phyloP scores from a whole-genome alignment of 2,113 vertebrate species.

The Colossoma macropomum region DNA sequence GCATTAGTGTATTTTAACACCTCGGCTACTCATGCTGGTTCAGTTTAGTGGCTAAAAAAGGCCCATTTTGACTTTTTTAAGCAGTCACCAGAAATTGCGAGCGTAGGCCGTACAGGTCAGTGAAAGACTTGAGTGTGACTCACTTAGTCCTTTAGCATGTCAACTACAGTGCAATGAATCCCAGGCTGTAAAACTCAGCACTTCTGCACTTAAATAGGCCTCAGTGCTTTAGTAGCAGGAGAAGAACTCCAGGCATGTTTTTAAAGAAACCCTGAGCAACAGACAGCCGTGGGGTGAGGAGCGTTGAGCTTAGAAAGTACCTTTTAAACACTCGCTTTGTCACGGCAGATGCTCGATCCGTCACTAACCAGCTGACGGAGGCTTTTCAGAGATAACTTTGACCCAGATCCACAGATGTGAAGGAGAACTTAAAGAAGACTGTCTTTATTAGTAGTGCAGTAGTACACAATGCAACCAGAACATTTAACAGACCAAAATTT shows the following conservation, averaged over 20 bases:
- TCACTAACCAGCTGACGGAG: constrained; percentile 33
- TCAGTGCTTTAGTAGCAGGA: constrained; percentile 35
- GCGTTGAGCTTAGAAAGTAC: constrained; percentile 44
- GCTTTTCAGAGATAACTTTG: constrained; percentile 11
- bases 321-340: constrained; percentile 50
- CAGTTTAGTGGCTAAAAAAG: too few species aligned
- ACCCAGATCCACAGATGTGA: constrained; percentile 19
- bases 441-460: background rate
- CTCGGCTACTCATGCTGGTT: too few species aligned
- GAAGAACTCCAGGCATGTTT: constrained; percentile 54
- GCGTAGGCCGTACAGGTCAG: background rate
- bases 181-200: constrained; percentile 43
- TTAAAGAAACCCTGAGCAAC: constrained; percentile 56
- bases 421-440: background rate
- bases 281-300: constrained; percentile 39
- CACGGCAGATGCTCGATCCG: constrained; percentile 25
- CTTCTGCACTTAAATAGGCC: constrained; percentile 23
- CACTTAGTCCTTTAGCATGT: constrained; percentile 42
- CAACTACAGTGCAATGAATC: constrained; percentile 49
- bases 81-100: background rate
- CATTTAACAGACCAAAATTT: too few species aligned
- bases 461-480: background rate
- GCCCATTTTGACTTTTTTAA: background rate
- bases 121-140: constrained; percentile 38
- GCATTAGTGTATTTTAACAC: too few species aligned